Percentiles rank a stretch among this genome's conserved stretches.
phyloP scores from a whole-genome alignment of 2,888 invertebrate genomes.

The Neoaliturus tenellus region DNA sequence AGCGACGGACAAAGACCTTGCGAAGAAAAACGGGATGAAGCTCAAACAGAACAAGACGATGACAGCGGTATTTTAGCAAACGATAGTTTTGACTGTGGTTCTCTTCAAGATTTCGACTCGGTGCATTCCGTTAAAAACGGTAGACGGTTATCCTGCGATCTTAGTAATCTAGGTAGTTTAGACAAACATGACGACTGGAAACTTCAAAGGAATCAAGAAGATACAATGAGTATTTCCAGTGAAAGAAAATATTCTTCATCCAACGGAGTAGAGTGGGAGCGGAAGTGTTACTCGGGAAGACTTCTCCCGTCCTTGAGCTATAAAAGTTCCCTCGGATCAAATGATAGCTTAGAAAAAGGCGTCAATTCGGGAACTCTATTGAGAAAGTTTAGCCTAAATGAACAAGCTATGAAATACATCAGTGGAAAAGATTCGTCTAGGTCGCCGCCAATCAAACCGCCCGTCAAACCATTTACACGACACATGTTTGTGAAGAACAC shows the following conservation, averaged over 20 bases:
- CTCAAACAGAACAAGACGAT: conserved; percentile 73
- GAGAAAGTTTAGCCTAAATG: conserved; percentile 32
- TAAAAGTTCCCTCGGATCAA: conserved; percentile 11
- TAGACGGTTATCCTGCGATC: conserved; percentile 11
- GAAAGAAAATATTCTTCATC: not conserved
- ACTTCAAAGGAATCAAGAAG: conserved; percentile 24
- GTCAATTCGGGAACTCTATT: conserved; percentile 9
- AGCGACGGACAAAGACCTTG: conserved; percentile 82
- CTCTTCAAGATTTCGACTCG: conserved; percentile 40
- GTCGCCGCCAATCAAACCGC: not conserved
- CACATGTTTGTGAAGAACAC: conserved; percentile 66
- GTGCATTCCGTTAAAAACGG: conserved; percentile 4
- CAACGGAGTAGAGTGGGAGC: conserved; percentile 57
- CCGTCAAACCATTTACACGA: conserved; percentile 61
- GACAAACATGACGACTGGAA: conserved; percentile 33
- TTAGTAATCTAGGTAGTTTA: conserved; percentile 59
- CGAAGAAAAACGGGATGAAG: conserved; percentile 76
- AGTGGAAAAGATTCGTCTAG: not conserved
- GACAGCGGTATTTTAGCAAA: conserved; percentile 67
- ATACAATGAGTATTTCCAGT: not conserved
- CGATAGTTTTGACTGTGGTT: conserved; percentile 66
- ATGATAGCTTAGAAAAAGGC: conserved; percentile 44
- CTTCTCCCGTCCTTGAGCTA: conserved; percentile 58
- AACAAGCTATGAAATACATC: conserved; percentile 31
- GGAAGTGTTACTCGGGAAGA: conserved; percentile 59